These are phyloP conservation scores for Novumbra hubbsi DNA, from an alignment of 2,797 vertebrate genomes.

Conservation along the genomic window DNA sequence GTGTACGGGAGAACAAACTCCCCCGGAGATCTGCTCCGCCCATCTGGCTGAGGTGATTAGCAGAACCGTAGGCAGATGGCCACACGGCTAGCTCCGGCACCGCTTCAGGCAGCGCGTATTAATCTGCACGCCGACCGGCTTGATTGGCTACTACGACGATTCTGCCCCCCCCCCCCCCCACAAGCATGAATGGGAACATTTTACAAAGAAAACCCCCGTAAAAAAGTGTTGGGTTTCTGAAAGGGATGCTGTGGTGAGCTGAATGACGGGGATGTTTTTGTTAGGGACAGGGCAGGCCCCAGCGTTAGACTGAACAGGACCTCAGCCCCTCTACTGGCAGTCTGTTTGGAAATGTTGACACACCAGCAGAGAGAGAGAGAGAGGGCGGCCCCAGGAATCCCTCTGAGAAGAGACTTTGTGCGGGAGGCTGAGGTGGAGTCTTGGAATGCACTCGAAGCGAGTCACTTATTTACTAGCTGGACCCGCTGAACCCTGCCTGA, in stretches of 20 bases:
- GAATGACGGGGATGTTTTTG: conserved; percentile 66
- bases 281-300: conserved; percentile 36
- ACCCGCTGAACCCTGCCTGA: conserved; percentile 79
- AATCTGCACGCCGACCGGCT: conserved; percentile 53
- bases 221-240: conserved; percentile 34
- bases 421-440: conserved; percentile 66
- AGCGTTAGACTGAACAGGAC: conserved; percentile 44
- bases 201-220: conserved; percentile 35
- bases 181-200: conserved; percentile 22
- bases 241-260: conserved; percentile 26
- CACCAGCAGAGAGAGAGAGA: conserved; percentile 46
- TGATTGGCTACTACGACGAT: conserved; percentile 40
- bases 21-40: conserved; percentile 52
- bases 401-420: conserved; percentile 62
- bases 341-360: conserved; percentile 66
- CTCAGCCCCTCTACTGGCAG: conserved; percentile 43
- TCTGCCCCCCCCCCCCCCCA: conserved; percentile 22
- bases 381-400: conserved; percentile 53
- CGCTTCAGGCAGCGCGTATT: conserved; percentile 54
- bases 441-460: conserved; percentile 75
- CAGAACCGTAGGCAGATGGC: conserved; percentile 69
- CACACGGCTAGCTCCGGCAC: conserved; percentile 46
- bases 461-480: conserved; percentile 80
- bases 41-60: conserved; percentile 74
- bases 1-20: conserved; percentile 49